These are phyloP conservation scores for Philereme transversata DNA, from an alignment of 2,888 invertebrate species.

Conservation along the genomic window DNA sequence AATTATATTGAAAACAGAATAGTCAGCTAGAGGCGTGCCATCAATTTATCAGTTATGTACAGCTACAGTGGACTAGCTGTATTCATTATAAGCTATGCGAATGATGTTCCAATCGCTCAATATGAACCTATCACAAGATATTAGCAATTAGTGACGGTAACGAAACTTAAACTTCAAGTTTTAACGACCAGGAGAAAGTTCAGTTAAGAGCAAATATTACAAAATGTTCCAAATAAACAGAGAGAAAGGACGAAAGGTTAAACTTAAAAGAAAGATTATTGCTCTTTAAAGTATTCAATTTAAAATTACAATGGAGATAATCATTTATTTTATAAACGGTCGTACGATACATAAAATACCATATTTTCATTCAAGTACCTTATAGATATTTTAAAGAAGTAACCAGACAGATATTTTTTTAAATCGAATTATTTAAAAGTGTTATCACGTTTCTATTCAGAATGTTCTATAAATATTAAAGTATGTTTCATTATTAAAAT, in stretches of 20 bases:
- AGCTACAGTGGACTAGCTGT: slow-evolving; percentile 13
- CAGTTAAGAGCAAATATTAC: slow-evolving; percentile 23
- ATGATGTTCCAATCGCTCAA: neutral
- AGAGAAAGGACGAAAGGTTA: slow-evolving; percentile 27
- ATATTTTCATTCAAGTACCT: too few species aligned
- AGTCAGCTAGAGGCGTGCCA: too few species aligned
- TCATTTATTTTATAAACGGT: too few species aligned
- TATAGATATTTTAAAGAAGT: too few species aligned
- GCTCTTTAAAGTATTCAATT: slow-evolving; percentile 7
- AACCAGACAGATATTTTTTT: too few species aligned
- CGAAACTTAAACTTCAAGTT: slow-evolving; percentile 22
- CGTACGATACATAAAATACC: too few species aligned
- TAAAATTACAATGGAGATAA: slow-evolving; percentile 3
- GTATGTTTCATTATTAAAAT: too few species aligned
- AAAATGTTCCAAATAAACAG: slow-evolving; percentile 24
- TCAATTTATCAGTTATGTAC: neutral
- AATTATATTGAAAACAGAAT: too few species aligned
- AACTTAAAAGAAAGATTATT: slow-evolving; percentile 20
- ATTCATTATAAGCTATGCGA: neutral
- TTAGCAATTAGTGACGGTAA: slow-evolving; percentile 28
- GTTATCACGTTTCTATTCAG: too few species aligned
- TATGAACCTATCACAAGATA: slow-evolving; percentile 4
- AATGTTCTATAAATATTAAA: too few species aligned
- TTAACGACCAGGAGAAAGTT: slow-evolving; percentile 25
- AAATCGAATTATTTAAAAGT: too few species aligned